Conservation (phyloP, 2,113 vertebrate species). For the Anoplopoma fimbria region DNA sequence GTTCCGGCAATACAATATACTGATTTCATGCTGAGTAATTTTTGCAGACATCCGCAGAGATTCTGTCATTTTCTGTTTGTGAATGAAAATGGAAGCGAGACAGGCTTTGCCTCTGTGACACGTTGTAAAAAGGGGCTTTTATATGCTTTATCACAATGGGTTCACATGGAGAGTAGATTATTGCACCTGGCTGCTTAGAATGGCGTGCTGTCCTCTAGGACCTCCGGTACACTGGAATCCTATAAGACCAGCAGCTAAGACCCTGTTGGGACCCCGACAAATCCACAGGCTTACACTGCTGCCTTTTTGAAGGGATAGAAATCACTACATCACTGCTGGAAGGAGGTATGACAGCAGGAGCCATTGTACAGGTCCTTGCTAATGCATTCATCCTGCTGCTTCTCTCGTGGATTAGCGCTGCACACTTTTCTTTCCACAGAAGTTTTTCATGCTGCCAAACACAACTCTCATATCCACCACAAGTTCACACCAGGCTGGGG, state of each 20-base stretch:
- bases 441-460: slow-evolving; percentile 1
- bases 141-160: slow-evolving; percentile 56
- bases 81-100: slow-evolving; percentile 29
- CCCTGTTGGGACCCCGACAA: slow-evolving; percentile 55
- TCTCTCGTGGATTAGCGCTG: slow-evolving; percentile 33
- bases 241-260: slow-evolving; percentile 45
- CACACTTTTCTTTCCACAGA: neutral
- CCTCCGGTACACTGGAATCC: slow-evolving; percentile 50
- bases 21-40: neutral
- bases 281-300: slow-evolving; percentile 61
- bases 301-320: slow-evolving; percentile 51
- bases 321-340: slow-evolving; percentile 34
- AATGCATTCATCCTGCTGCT: slow-evolving; percentile 41
- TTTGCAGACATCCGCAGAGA: slow-evolving; percentile 15
- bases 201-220: slow-evolving; percentile 44
- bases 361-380: slow-evolving; percentile 6
- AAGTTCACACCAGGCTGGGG: neutral
- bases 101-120: slow-evolving; percentile 39
- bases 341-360: slow-evolving; percentile 7
- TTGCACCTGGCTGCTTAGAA: slow-evolving; percentile 61
- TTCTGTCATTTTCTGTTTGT: slow-evolving; percentile 17
- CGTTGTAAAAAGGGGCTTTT: slow-evolving; percentile 55
- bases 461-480: neutral
- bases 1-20: neutral
- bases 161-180: slow-evolving; percentile 66